Evolutionary conservation across 2,113 vertebrate species (phyloP).

Genomic region (Tetrax tetrax): DNA sequence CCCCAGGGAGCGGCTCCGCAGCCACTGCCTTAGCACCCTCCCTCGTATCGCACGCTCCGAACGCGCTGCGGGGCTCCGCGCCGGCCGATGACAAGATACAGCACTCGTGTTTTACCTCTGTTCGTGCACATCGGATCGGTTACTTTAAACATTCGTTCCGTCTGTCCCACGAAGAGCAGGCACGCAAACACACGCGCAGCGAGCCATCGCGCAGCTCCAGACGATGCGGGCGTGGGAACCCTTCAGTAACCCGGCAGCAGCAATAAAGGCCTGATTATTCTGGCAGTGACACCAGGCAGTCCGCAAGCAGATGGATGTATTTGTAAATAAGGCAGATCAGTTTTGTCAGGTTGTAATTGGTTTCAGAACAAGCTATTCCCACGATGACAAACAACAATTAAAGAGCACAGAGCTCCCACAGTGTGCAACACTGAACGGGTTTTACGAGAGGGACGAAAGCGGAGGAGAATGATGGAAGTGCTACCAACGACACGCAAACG

Average conservation of each 20-base stretch:
- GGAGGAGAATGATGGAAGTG: neutral
- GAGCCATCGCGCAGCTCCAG: accelerated
- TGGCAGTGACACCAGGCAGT: neutral
- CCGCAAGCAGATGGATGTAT: constrained; percentile 50
- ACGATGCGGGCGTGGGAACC: accelerated
- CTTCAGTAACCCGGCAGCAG: neutral
- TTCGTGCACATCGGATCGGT: accelerated
- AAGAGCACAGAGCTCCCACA: neutral
- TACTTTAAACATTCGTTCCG: accelerated
- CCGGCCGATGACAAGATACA: neutral
- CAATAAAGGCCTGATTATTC: neutral
- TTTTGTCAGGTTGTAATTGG: constrained; percentile 64
- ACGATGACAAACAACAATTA: constrained; percentile 26
- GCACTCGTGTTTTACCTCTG: accelerated
- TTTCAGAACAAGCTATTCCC: constrained; percentile 58
- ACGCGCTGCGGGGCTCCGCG: accelerated
- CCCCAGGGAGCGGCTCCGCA: neutral
- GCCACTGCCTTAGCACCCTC: neutral
- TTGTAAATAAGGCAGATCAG: constrained; percentile 65
- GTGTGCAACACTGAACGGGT: neutral
- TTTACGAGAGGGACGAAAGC: neutral
- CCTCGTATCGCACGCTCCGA: neutral
- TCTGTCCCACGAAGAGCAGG: accelerated
- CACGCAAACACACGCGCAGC: accelerated
- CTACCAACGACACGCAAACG: accelerated